Evolutionary conservation across 2,888 invertebrate genomes (phyloP).

Genomic region (Pocota personata): DNA sequence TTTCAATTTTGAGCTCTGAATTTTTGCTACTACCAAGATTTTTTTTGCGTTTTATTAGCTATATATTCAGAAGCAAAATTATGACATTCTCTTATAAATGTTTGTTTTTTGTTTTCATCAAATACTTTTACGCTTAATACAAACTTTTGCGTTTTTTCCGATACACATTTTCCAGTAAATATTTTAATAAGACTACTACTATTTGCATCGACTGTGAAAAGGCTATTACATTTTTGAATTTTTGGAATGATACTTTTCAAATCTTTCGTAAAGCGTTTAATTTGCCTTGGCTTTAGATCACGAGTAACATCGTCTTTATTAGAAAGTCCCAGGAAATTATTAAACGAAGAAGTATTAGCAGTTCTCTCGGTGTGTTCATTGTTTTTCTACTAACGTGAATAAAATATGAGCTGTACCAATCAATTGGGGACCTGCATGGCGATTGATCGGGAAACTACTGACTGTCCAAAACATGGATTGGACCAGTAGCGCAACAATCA

Average conservation of each 20-base stretch:
- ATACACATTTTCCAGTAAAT: not conserved
- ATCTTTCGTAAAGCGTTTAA: not conserved
- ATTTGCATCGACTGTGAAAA: not conserved
- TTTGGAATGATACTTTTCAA: not conserved
- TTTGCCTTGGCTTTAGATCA: too few species aligned
- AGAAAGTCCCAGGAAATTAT: too few species aligned
- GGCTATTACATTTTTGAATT: not conserved
- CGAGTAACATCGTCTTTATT: too few species aligned
- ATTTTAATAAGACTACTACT: not conserved
- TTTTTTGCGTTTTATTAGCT: not conserved
- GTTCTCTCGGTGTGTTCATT: too few species aligned
- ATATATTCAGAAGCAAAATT: not conserved
- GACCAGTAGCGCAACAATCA: too few species aligned
- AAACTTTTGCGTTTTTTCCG: not conserved
- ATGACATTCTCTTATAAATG: not conserved
- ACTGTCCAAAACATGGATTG: too few species aligned
- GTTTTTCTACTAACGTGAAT: too few species aligned
- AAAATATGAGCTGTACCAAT: too few species aligned
- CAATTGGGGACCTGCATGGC: too few species aligned
- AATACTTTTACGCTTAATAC: not conserved
- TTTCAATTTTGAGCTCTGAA: not conserved
- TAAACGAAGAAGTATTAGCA: too few species aligned
- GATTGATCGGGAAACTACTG: too few species aligned
- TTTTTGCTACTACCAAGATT: not conserved
- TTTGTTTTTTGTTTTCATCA: not conserved